Percentiles rank a stretch among this genome's conserved stretches.
phyloP scores from a whole-genome alignment of 2,113 vertebrate genomes.

The Rhinopomastus cyanomelas region DNA sequence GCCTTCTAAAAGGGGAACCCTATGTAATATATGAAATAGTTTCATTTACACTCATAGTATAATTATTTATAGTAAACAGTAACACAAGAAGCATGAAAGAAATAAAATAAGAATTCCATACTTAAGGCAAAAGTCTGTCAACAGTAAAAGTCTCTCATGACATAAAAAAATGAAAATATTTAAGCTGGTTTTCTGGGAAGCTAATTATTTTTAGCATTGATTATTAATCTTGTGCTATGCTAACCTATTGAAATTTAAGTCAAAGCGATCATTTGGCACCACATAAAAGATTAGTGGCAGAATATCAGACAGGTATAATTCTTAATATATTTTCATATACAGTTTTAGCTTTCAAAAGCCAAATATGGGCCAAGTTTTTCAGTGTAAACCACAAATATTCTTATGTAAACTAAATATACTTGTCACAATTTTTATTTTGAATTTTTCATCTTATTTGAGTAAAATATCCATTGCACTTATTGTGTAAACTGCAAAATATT shows the following conservation, averaged over 20 bases:
- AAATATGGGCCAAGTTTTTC: background rate
- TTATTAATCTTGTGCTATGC: background rate
- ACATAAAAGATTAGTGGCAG: background rate
- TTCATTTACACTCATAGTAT: background rate
- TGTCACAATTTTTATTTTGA: background rate
- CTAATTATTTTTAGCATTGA: background rate
- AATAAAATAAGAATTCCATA: background rate
- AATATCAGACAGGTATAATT: background rate
- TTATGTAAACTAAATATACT: background rate
- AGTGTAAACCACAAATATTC: fast-evolving
- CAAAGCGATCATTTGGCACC: background rate
- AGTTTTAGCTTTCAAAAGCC: background rate
- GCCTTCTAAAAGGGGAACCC: background rate
- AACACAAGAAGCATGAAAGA: background rate
- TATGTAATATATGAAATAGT: background rate
- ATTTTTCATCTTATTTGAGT: background rate
- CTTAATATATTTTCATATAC: background rate
- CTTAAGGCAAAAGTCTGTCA: background rate
- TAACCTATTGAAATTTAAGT: background rate
- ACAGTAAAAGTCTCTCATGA: background rate
- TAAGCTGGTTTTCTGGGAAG: background rate
- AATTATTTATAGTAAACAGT: background rate
- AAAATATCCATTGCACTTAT: background rate
- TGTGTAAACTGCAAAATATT: background rate
- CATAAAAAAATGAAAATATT: background rate